Conservation (phyloP, 2,888 invertebrate species). For the Chesias legatella region DNA sequence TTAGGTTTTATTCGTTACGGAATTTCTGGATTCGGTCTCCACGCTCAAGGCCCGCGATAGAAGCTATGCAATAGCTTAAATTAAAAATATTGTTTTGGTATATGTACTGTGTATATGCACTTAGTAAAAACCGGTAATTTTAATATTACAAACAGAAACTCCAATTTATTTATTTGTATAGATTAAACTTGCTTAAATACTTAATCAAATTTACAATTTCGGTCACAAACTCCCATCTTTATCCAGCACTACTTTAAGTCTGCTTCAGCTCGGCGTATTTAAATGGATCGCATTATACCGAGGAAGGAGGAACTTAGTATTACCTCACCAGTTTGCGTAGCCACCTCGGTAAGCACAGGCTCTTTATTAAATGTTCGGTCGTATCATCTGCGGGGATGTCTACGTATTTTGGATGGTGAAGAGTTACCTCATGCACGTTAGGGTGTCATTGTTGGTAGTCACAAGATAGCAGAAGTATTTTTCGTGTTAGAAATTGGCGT, state of each 20-base stretch:
- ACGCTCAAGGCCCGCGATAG: too few species aligned
- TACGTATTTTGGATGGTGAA: conserved; percentile 1
- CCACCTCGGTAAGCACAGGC: conserved; percentile 7
- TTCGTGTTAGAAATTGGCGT: neutral
- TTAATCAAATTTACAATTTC: too few species aligned
- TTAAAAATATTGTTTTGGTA: too few species aligned
- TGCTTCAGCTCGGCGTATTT: conserved; percentile 11
- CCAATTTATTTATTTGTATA: too few species aligned
- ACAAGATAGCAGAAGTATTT: neutral
- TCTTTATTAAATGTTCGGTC: conserved; percentile 5
- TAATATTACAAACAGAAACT: too few species aligned
- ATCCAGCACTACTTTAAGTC: neutral
- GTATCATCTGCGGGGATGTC: conserved; percentile 6
- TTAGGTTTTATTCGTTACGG: too few species aligned
- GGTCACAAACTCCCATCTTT: too few species aligned
- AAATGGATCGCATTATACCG: conserved; percentile 26
- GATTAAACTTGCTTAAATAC: too few species aligned
- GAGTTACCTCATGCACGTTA: conserved; percentile 5
- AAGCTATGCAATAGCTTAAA: too few species aligned
- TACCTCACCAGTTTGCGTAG: conserved; percentile 15
- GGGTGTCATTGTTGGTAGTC: conserved; percentile 3
- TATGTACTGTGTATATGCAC: too few species aligned
- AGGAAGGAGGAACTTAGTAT: conserved; percentile 12
- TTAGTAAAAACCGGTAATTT: too few species aligned
- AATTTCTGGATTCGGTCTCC: too few species aligned